These are phyloP conservation scores for Ovis canadensis DNA, from an alignment of 2,113 vertebrate species.

Conservation along the genomic window DNA sequence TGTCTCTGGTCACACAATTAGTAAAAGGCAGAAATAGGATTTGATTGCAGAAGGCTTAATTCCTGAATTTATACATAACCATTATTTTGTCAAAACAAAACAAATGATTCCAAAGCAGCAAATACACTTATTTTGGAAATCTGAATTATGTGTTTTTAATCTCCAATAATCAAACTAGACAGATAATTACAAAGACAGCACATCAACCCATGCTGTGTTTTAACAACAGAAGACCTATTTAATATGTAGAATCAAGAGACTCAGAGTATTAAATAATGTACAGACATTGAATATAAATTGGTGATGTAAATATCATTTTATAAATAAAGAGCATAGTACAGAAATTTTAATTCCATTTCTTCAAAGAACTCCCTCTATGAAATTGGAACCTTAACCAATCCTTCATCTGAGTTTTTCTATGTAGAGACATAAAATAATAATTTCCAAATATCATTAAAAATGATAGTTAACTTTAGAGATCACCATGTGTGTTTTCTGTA, in stretches of 20 bases:
- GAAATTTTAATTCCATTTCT: background rate
- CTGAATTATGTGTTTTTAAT: background rate
- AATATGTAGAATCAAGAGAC: background rate
- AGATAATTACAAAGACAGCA: background rate
- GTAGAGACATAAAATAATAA: background rate
- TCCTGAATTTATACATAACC: background rate
- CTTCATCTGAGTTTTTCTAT: background rate
- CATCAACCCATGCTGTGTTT: background rate
- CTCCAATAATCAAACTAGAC: background rate
- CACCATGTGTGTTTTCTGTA: background rate
- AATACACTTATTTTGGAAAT: background rate
- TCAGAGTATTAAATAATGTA: background rate
- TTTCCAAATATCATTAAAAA: background rate
- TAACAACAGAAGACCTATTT: background rate
- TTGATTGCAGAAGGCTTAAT: background rate
- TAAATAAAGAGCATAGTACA: background rate
- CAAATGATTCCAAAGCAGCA: background rate
- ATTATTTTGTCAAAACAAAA: background rate
- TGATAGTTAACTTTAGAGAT: constrained; percentile 29
- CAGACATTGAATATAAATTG: background rate
- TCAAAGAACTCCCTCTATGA: background rate
- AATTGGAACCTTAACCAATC: background rate
- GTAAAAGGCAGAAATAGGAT: background rate
- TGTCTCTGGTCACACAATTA: background rate
- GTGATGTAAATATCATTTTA: background rate